Conservation (phyloP, 2,888 invertebrate species). For the Embidobia sp. region DNA sequence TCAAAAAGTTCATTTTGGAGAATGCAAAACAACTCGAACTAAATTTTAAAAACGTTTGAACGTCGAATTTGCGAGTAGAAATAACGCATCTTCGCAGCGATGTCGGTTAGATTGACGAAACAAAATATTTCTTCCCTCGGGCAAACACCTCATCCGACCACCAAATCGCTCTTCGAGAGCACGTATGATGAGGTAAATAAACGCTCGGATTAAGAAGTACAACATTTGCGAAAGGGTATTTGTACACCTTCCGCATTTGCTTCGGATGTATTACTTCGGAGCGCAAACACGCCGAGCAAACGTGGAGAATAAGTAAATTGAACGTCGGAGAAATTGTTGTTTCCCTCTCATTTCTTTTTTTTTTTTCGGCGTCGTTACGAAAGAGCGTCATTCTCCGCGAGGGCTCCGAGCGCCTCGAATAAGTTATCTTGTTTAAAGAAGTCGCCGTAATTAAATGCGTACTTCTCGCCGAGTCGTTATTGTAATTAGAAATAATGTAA, state of each 20-base stretch:
- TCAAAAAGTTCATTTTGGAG: too few relatives aligned
- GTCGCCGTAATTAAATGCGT: slow-evolving; percentile 16
- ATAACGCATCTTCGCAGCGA: background rate
- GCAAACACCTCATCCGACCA: slow-evolving; percentile 44
- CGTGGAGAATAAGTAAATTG: slow-evolving; percentile 39
- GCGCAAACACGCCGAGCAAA: slow-evolving; percentile 32
- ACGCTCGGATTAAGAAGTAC: slow-evolving; percentile 51
- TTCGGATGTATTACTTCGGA: slow-evolving; percentile 40
- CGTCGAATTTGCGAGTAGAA: too few relatives aligned
- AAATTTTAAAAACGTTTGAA: too few relatives aligned
- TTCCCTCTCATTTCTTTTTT: background rate
- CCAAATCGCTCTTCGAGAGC: slow-evolving; percentile 38
- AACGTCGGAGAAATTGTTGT: slow-evolving; percentile 21
- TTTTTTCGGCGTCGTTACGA: background rate
- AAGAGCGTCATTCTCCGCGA: background rate
- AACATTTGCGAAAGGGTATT: slow-evolving; percentile 47
- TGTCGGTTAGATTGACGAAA: slow-evolving; percentile 41
- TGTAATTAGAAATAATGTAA: background rate
- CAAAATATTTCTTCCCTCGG: slow-evolving; percentile 26
- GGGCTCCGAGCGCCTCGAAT: slow-evolving; percentile 4
- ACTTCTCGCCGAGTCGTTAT: background rate
- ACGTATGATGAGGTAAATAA: slow-evolving; percentile 42
- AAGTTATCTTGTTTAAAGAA: slow-evolving; percentile 4
- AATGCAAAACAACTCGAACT: too few relatives aligned
- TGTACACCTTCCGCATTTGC: slow-evolving; percentile 42